Evolutionary conservation across 2,888 invertebrate species (phyloP), one percentile per base, ranked within the genome.

Genomic region (Drymonia ruficornis): DNA sequence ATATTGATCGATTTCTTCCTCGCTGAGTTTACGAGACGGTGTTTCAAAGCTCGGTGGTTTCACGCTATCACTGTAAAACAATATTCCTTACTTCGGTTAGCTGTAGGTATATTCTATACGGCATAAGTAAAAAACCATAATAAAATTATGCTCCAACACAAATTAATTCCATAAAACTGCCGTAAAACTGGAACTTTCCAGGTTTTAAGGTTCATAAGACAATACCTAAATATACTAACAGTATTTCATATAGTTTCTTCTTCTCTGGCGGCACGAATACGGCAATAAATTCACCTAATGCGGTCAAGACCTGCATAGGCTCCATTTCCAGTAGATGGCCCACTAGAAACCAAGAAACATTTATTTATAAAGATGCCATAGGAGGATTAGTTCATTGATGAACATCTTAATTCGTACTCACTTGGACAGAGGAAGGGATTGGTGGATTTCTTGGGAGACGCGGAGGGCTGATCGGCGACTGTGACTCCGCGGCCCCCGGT

Each of bases 291-390:
- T 95, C 94, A 55, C 93, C 93, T 38, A 96, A 80, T 1, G 95
- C 95, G 23, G 93, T 94, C 49, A 96, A 83, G 0, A 96, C 95
- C 70, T 95, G 94, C 58, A 94, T 94, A 0, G 95, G 93, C 71
- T 95, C 95, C 63, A 96, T 95, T 67, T 94, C 93, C 51, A 96
- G 80, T 42, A 91, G 86, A 79, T 96, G 96, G 29, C 95, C 94
- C 67, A 80, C 91, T 92, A 70, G 52, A 83, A 82, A 23, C 11
- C 50, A 45, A 12, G 9, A 12, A 11, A 31, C 31, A 7, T 45
- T 43, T 28, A 15, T 16, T n/a, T 28, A 31, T 48, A 18, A 48
- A 45, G 47, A 48, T 7, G 49, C 6, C 31, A 13, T 29, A 46
- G 23, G 18, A 29, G 34, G 11, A 13, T 23, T 29, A 1, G 8